Percentiles rank a stretch among this genome's conserved stretches.
phyloP scores from a whole-genome alignment of 2,888 invertebrate species.

The Seladonia tumulorum region DNA sequence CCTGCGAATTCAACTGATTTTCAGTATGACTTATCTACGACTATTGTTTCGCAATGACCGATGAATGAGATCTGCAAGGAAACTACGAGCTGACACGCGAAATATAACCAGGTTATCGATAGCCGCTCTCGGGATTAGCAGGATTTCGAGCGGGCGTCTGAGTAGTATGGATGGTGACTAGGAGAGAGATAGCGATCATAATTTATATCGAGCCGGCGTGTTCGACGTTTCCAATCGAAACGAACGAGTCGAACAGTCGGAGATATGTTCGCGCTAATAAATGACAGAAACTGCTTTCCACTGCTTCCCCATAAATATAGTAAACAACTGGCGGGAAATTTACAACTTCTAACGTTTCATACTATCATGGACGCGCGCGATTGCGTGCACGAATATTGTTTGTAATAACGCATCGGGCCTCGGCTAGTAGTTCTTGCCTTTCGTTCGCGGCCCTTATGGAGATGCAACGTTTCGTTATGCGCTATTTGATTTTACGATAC shows the following conservation, averaged over 20 bases:
- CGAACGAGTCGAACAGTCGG: conserved; percentile 57
- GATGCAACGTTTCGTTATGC: conserved; percentile 36
- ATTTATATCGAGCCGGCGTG: conserved; percentile 69
- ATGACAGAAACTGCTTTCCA: conserved; percentile 57
- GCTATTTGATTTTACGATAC: conserved; percentile 41
- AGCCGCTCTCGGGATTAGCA: conserved; percentile 58
- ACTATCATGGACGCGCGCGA: background rate
- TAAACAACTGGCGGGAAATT: conserved; percentile 46
- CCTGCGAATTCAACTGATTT: background rate
- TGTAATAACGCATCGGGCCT: background rate
- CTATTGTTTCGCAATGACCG: conserved; percentile 44
- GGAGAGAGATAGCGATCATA: conserved; percentile 70
- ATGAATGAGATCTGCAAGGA: conserved; percentile 47
- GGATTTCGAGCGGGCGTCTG: conserved; percentile 55
- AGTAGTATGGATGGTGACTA: conserved; percentile 59
- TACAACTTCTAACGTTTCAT: conserved; percentile 34
- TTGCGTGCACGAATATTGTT: conserved; percentile 24
- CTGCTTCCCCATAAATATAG: conserved; percentile 52
- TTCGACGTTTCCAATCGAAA: conserved; percentile 70
- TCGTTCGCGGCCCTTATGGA: background rate
- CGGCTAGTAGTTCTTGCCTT: background rate
- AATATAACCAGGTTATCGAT: conserved; percentile 62
- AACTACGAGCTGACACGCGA: conserved; percentile 48
- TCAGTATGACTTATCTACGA: background rate
- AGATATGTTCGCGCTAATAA: conserved; percentile 65